These are phyloP conservation scores for Druceiella hillmani DNA, from an alignment of 2,888 invertebrate species.

Conservation along the genomic window DNA sequence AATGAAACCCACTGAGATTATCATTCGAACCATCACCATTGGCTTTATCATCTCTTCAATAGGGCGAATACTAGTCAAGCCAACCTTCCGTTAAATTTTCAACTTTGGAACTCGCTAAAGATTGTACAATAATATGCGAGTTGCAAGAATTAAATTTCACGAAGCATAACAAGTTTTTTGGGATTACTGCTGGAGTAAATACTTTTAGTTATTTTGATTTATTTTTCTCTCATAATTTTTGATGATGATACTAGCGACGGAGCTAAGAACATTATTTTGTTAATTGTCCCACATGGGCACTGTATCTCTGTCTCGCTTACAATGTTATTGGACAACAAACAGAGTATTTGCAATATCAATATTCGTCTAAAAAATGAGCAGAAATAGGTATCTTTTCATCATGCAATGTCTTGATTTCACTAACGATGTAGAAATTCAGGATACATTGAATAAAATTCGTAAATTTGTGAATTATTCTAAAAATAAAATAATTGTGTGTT, in stretches of 20 bases:
- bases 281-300: too few species aligned
- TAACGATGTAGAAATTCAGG: too few species aligned
- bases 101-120: neutral
- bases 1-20: neutral
- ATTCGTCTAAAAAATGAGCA: too few species aligned
- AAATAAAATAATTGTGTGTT: too few species aligned
- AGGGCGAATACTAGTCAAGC: neutral
- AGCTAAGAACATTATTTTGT: too few species aligned
- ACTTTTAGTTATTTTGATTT: neutral
- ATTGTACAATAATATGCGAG: neutral
- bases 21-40: constrained; percentile 1
- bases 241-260: neutral
- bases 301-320: too few species aligned
- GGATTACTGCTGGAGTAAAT: neutral
- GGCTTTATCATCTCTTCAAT: neutral
- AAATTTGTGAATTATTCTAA: too few species aligned
- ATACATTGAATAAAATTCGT: too few species aligned
- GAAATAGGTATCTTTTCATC: too few species aligned
- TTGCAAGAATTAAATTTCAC: neutral
- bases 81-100: neutral
- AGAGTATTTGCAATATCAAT: too few species aligned
- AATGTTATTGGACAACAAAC: too few species aligned
- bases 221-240: neutral
- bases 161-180: constrained; percentile 1
- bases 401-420: too few species aligned